Evolutionary conservation across 2,797 vertebrate genomes (phyloP).

Genomic region (Gobionotothen gibberifrons): DNA sequence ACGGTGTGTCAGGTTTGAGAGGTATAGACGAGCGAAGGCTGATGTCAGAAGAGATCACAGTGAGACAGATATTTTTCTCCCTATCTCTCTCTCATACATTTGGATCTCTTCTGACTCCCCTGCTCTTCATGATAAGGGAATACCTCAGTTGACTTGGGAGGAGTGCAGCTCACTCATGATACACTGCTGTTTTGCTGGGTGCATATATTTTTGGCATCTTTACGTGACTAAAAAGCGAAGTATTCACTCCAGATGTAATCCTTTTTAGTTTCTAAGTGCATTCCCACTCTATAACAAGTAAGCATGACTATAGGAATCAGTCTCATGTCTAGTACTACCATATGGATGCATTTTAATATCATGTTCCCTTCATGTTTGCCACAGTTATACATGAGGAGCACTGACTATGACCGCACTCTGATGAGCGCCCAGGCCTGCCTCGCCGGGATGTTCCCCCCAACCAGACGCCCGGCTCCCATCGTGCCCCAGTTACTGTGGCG

Average conservation of each 20-base stretch:
- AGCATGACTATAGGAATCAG: conserved; percentile 5
- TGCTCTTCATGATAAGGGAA: conserved; percentile 52
- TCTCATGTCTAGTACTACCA: conserved; percentile 5
- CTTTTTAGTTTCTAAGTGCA: conserved; percentile 33
- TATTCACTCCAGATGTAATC: conserved; percentile 6
- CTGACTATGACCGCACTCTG: conserved; percentile 88
- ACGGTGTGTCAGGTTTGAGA: conserved; percentile 63
- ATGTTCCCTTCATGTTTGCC: conserved; percentile 9
- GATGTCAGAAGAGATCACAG: conserved; percentile 77
- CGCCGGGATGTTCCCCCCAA: conserved; percentile 84
- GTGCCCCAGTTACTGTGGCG: conserved; percentile 83
- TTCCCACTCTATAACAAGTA: conserved; percentile 34
- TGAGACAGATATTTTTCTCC: conserved; percentile 38
- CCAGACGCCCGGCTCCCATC: conserved; percentile 78
- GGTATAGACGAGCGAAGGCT: conserved; percentile 74
- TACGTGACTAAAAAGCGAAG: conserved; percentile 29
- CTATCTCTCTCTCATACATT: conserved; percentile 9
- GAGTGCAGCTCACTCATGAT: conserved; percentile 33
- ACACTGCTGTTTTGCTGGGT: conserved; percentile 16
- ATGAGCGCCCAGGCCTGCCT: conserved; percentile 90
- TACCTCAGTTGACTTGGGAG: conserved; percentile 55
- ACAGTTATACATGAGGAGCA: conserved; percentile 88
- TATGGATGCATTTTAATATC: conserved; percentile 19
- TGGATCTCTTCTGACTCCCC: conserved; percentile 36
- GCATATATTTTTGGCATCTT: conserved; percentile 45